phyloP scores from a whole-genome alignment of 2,113 vertebrate species.

The Ammodytes marinus region DNA sequence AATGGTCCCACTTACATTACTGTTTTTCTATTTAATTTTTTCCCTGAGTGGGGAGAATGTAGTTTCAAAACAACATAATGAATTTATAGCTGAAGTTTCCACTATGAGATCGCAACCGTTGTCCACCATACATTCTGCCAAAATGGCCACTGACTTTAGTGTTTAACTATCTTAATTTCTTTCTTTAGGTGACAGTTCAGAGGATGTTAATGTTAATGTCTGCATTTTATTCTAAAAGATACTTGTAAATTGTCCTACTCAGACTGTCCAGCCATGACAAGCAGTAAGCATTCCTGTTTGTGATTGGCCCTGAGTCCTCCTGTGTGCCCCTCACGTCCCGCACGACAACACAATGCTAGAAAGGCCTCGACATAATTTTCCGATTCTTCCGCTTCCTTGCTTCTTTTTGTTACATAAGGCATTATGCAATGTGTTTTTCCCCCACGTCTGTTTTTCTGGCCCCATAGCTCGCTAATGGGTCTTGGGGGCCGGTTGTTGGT shows the following conservation, averaged over 20 bases:
- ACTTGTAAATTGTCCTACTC: neutral
- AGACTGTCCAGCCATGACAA: neutral
- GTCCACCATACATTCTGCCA: no score
- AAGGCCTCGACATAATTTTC: slow-evolving; percentile 69
- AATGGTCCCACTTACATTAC: no score
- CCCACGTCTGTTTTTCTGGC: slow-evolving; percentile 51
- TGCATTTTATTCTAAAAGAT: neutral
- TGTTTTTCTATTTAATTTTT: no score
- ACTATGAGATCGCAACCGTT: no score
- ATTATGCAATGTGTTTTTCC: slow-evolving; percentile 77
- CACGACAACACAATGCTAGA: slow-evolving; percentile 55
- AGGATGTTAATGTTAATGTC: neutral
- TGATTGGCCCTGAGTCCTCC: slow-evolving; percentile 33
- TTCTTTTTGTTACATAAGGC: slow-evolving; percentile 65
- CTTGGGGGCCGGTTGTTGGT: slow-evolving; percentile 48
- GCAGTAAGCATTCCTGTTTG: neutral
- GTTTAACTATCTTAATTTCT: no score
- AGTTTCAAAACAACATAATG: no score
- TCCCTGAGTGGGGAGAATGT: no score
- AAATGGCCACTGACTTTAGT: no score
- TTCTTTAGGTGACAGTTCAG: no score
- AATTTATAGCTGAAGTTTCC: no score
- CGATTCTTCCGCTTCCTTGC: slow-evolving; percentile 68
- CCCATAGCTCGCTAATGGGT: slow-evolving; percentile 53
- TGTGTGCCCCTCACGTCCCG: slow-evolving; percentile 50